Base-by-base conservation (phyloP, 2,888 invertebrate genomes). In the Leucozona laternaria region DNA sequence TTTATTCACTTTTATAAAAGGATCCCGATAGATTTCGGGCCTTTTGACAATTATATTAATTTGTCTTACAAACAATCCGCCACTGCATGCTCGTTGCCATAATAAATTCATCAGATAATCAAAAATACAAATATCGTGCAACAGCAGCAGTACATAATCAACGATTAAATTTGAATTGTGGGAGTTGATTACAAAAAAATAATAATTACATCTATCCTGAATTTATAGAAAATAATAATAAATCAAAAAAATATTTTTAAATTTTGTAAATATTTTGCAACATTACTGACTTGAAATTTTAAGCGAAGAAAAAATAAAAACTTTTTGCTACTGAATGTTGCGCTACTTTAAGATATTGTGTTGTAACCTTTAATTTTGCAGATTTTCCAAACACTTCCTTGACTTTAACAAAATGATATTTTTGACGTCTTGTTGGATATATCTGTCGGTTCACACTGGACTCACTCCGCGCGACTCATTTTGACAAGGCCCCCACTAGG, bases 141-240 rank as follows among this genome's bases (percentile, higher is more conserved):
- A 25, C 22, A 2, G 10, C 62, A 62, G 43, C 22, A 2, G 10
- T 28, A 1, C 8, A 43, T 43, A 62, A 62, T 50, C 34, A 50
- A 22, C 20, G 13, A 68, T 50, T 62, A 15, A 62, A 43, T 43
- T 62, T 62, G 60, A 43, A 10, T 53, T 68, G 50, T 68, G 68
- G 68, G 50, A 68, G 31, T 53, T 37, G 22, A 50, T 6, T 53
- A 22, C 22, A 22, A 68, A 50, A 68, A 50, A 68, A 22, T 22
- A 6, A 68, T 68, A 68, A 68, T 68, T 53, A 68, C 31, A 37
- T 68, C 34, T 68, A 53, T 53, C 50, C 50, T 50, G 22, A 34
- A 68, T 68, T 34, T 37, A 3, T 11, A 68, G 13, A 68, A 43
- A 62, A 43, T 37, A 53, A 48, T 48, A 53, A 53, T 53, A 37